phyloP scores from a whole-genome alignment of 2,113 vertebrate genomes.

The Siphamia tubifer region DNA sequence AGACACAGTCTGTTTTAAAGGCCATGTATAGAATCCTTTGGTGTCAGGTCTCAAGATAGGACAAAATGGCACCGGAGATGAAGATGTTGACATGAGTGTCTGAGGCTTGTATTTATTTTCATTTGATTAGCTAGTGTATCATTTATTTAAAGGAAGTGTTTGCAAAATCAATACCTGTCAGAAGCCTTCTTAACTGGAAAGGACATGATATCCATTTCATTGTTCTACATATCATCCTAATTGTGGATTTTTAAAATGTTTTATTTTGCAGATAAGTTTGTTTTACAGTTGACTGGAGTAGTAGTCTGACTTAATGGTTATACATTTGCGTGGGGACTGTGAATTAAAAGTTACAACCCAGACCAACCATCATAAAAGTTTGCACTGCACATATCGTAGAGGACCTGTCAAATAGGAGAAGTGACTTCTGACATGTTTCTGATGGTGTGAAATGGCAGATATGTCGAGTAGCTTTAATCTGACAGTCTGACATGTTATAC shows the following conservation, averaged over 20 bases:
- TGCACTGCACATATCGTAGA: neutral
- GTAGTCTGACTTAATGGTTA: constrained; percentile 34
- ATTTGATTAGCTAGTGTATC: neutral
- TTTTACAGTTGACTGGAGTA: neutral
- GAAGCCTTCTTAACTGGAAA: neutral
- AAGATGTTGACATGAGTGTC: constrained; percentile 24
- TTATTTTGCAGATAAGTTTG: neutral
- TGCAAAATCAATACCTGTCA: neutral
- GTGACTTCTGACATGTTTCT: constrained; percentile 29
- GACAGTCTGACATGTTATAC: neutral
- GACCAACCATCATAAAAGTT: neutral
- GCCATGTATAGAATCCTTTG: constrained; percentile 53
- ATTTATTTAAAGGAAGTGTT: neutral
- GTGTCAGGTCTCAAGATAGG: constrained; percentile 62
- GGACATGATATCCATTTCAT: neutral
- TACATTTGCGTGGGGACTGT: neutral
- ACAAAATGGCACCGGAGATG: constrained; percentile 58
- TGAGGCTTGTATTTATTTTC: constrained; percentile 11
- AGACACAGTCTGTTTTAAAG: constrained; percentile 41
- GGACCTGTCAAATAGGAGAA: constrained; percentile 1
- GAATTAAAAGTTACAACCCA: neutral
- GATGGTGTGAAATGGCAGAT: constrained; percentile 25
- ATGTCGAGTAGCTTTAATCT: constrained; percentile 9
- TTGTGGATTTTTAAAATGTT: neutral
- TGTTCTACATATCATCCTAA: neutral